Evolutionary conservation across 37 sponge, comb jelly and placozoan species (phyloP).

Genomic region (Ianthella basta): DNA sequence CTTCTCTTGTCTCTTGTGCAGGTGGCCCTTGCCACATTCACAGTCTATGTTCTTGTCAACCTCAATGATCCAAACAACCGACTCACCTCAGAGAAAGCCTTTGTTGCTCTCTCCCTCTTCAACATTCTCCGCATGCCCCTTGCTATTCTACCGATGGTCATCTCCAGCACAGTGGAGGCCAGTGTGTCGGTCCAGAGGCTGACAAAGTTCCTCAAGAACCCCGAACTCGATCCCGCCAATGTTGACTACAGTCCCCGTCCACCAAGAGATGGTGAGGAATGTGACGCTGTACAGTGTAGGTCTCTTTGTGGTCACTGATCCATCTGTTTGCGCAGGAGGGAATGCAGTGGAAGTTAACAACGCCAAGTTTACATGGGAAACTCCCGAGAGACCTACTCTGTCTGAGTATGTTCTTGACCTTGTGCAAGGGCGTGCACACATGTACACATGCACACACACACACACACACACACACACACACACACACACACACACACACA

Average conservation of each 20-base stretch:
- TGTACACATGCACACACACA: no score
- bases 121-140: conserved; percentile 77
- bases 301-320: no score
- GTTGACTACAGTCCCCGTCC: conserved; percentile 25
- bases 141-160: conserved; percentile 61
- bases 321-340: conserved; percentile 19
- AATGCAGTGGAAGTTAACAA: conserved; percentile 50
- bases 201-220: conserved; percentile 57
- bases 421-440: no score
- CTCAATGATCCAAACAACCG: conserved; percentile 33
- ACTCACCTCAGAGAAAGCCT: conserved; percentile 75
- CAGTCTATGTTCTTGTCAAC: conserved; percentile 50
- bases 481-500: no score
- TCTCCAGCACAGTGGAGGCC: conserved; percentile 63
- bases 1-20: conserved; percentile 4
- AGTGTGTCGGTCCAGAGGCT: conserved; percentile 76
- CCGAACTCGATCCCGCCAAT: conserved; percentile 67
- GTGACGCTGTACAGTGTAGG: background rate
- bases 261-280: background rate
- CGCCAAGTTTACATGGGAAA: conserved; percentile 86
- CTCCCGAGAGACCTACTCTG: conserved; percentile 33
- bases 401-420: conserved; percentile 16
- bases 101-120: conserved; percentile 89
- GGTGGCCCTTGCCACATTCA: conserved; percentile 83
- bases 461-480: no score